A percentile compares a stretch with the other conserved stretches of the same genome.
Conservation (phyloP, 2,797 vertebrate species). For the Spinibarbus caldwelli region DNA sequence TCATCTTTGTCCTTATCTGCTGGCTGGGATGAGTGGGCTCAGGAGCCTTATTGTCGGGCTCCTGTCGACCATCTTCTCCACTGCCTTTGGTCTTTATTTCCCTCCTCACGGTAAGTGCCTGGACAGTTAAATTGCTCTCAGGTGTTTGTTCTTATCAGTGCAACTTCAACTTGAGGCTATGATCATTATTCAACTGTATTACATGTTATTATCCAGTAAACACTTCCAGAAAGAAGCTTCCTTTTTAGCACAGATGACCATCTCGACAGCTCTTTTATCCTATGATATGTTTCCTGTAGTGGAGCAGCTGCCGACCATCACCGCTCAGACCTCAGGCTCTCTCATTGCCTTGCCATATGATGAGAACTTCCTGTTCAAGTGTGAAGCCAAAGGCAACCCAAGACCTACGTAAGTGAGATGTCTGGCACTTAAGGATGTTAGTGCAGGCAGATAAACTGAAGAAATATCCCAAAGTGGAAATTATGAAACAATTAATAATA, state of each 20-base stretch:
- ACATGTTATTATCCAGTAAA: neutral
- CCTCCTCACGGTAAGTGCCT: slow-evolving; percentile 74
- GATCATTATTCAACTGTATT: neutral
- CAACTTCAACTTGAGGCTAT: neutral
- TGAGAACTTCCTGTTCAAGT: slow-evolving; percentile 81
- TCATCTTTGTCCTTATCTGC: slow-evolving; percentile 44
- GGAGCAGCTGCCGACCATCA: slow-evolving; percentile 91
- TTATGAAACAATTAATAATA: too few relatives aligned
- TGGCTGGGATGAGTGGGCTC: slow-evolving; percentile 69
- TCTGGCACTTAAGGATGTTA: neutral
- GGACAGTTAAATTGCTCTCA: neutral
- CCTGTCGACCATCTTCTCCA: slow-evolving; percentile 68
- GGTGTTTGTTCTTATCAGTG: slow-evolving; percentile 9
- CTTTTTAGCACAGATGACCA: slow-evolving; percentile 1
- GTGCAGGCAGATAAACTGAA: too few relatives aligned
- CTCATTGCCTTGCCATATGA: slow-evolving; percentile 87
- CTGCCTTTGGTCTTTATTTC: slow-evolving; percentile 64
- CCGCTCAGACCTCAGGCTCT: slow-evolving; percentile 74
- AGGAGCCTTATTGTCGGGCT: slow-evolving; percentile 67
- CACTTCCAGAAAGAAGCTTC: slow-evolving; percentile 5
- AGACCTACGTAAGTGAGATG: slow-evolving; percentile 83
- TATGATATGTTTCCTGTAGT: slow-evolving; percentile 74
- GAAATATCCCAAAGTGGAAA: neutral
- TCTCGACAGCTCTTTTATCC: slow-evolving; percentile 22
- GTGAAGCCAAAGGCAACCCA: slow-evolving; percentile 92